A percentile compares a stretch with the other conserved stretches of the same genome.
Evolutionary conservation across 2,888 invertebrate species (phyloP).

Genomic region (Andricus quercusramuli): DNA sequence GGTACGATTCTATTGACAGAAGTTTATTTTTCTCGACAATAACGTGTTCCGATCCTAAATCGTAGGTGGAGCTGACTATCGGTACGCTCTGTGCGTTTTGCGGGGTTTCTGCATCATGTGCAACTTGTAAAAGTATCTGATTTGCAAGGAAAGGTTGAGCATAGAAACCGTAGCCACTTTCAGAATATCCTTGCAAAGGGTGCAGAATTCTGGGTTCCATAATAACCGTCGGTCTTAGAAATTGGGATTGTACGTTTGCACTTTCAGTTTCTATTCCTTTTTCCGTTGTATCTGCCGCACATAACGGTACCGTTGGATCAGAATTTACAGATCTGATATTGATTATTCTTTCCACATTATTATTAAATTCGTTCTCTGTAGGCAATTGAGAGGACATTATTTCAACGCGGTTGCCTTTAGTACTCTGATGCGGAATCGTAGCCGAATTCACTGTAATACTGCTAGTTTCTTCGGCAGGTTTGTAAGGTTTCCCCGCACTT

Average conservation of each 20-base stretch:
- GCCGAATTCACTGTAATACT: background rate
- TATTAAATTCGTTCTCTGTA: background rate
- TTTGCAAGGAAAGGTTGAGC: conserved; percentile 7
- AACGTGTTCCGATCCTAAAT: background rate
- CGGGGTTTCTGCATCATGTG: background rate
- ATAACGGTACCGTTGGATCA: background rate
- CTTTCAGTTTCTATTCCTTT: background rate
- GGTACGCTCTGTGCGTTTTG: background rate
- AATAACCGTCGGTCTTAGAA: background rate
- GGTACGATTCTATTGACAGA: conserved; percentile 10
- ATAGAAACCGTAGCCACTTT: background rate
- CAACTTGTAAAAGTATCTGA: conserved; percentile 3
- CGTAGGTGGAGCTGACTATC: background rate
- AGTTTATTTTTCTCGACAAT: background rate
- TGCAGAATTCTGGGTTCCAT: background rate
- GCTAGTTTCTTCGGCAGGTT: background rate
- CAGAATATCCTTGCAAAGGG: conserved; percentile 1
- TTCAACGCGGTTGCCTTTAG: background rate
- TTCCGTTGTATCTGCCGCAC: background rate
- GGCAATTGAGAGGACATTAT: background rate
- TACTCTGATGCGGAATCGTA: background rate
- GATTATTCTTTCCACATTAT: background rate
- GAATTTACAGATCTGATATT: background rate
- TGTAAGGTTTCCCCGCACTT: background rate
- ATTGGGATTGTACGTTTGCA: background rate